Conservation (phyloP, 2,113 vertebrate species). For the Arenaria interpres region DNA sequence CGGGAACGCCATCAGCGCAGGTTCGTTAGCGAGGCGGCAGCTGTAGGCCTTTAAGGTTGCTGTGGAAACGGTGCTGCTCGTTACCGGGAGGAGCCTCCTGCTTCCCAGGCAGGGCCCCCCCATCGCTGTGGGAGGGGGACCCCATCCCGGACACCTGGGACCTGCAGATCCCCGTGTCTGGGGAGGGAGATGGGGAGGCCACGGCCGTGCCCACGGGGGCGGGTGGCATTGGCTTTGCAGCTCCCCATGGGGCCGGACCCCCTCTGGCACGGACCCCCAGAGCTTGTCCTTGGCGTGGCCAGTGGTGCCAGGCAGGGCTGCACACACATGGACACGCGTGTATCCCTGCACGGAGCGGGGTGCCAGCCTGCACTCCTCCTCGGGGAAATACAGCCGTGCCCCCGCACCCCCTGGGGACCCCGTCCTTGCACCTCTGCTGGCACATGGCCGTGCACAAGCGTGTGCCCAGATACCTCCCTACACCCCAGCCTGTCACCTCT, state of each 20-base stretch:
- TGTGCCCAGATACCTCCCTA: fast-evolving
- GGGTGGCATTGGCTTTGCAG: neutral
- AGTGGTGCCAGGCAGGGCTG: neutral
- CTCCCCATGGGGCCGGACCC: fast-evolving
- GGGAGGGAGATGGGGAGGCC: fast-evolving
- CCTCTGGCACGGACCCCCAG: fast-evolving
- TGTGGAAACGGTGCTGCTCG: constrained; percentile 52
- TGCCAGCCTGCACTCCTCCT: neutral
- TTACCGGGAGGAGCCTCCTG: neutral
- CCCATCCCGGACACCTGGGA: fast-evolving
- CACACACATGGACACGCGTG: fast-evolving
- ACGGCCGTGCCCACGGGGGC: fast-evolving
- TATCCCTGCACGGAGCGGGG: fast-evolving
- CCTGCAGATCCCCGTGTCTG: fast-evolving
- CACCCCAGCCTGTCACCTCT: neutral
- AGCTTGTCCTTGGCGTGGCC: neutral
- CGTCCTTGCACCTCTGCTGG: fast-evolving
- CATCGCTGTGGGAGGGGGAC: neutral
- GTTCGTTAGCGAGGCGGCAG: neutral
- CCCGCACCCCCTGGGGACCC: fast-evolving
- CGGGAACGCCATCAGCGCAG: fast-evolving
- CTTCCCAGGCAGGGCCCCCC: neutral
- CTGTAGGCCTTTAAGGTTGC: constrained; percentile 60
- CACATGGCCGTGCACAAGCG: fast-evolving
- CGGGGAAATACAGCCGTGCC: fast-evolving